These are phyloP conservation scores for Pluvianellus socialis DNA, from an alignment of 2,113 vertebrate genomes.

Conservation along the genomic window DNA sequence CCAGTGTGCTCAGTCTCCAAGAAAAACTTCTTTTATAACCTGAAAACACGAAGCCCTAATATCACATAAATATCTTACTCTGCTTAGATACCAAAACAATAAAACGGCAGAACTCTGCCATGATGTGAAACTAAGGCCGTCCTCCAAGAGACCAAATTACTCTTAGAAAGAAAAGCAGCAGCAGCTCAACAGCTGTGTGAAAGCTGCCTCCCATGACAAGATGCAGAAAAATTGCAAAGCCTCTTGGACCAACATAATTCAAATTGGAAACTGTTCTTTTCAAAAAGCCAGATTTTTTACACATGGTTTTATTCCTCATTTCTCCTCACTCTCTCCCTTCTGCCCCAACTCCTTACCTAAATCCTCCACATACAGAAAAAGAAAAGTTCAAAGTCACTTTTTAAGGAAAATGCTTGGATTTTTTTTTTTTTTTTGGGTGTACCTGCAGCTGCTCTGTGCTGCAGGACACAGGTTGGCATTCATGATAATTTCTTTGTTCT, in stretches of 20 bases:
- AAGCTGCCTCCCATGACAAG: conserved; percentile 72
- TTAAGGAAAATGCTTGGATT: background rate
- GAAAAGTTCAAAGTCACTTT: background rate
- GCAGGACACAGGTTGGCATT: background rate
- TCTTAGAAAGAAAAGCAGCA: conserved; percentile 65
- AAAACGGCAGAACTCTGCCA: background rate
- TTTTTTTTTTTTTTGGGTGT: background rate
- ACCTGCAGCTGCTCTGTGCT: background rate
- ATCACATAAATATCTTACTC: conserved; percentile 16
- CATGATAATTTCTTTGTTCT: background rate
- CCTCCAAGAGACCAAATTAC: conserved; percentile 29
- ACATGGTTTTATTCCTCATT: conserved; percentile 28
- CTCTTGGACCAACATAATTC: conserved; percentile 67
- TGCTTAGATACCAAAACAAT: conserved; percentile 40
- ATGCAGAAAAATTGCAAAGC: conserved; percentile 73
- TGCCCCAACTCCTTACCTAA: background rate
- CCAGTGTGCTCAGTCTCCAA: conserved; percentile 6
- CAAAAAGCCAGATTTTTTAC: conserved; percentile 60
- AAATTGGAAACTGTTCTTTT: conserved; percentile 52
- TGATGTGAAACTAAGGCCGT: background rate
- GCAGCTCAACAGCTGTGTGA: conserved; percentile 64
- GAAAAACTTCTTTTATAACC: conserved; percentile 59
- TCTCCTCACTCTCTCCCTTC: conserved; percentile 1
- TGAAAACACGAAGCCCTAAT: conserved; percentile 43
- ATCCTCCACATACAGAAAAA: conserved; percentile 9